Base-by-base conservation (phyloP, 1,140 invertebrate species). In the Drosophila suzukii region DNA sequence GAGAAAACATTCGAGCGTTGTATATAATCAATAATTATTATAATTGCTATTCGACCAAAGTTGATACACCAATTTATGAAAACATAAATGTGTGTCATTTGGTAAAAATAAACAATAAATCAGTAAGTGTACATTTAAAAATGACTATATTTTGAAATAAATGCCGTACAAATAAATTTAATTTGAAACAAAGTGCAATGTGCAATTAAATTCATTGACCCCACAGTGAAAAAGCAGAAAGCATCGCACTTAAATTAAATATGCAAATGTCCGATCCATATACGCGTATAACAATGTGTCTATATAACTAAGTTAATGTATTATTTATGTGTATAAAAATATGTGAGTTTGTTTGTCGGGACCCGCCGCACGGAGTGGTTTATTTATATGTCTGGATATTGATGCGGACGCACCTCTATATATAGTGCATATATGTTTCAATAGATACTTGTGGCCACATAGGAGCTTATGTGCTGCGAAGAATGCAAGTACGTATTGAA, bases 191-290 rank as follows among this genome's bases (percentile, higher is more conserved):
- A 59, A 75, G 58, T 72, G 70, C 58, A 72, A 71, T 49, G 58
- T 46, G 60, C 60, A 82, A 83, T 76, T 72, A 54, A 78, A 82
- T 76, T 76, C 83, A 77, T 86, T 86, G 83, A 86, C 79, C 83
- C 63, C 79, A 30, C 5, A 63, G 56, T 55, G 41, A 78, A 76
- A 73, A 62, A 53, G 41, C 57, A 77, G 51, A 49, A 76, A 76
- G 53, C 71, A 88, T 70, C 12, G 32, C 51, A 79, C 81, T 82
- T 70, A 56, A 70, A 76, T 88, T 66, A 79, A 77, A 77, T 88
- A 83, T 83, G 83, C 84, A 89, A 83, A 79, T 78, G 30, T 65
- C 41, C 36, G 55, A 78, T 68, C 55, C 60, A 59, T 49, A 50
- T 61, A 8, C 30, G 59, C 55, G 46, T 17, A 50, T 44, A 55